Evolutionary conservation across 2,888 invertebrate species (phyloP).

Genomic region (Venusia cambrica): DNA sequence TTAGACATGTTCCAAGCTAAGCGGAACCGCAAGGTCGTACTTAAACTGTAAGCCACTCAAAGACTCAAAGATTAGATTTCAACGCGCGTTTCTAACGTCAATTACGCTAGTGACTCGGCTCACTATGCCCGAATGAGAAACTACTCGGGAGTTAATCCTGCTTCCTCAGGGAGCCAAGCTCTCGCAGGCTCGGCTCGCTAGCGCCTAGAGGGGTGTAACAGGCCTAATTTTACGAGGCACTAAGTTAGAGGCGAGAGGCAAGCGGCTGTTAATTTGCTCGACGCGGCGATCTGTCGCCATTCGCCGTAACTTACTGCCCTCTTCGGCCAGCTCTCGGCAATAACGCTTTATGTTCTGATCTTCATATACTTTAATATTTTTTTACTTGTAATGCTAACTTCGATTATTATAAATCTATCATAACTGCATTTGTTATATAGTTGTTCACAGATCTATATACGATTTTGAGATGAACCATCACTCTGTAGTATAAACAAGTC

Average conservation of each 20-base stretch:
- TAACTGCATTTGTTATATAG: constrained; percentile 41
- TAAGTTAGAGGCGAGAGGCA: constrained; percentile 74
- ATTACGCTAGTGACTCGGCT: constrained; percentile 12
- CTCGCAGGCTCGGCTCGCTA: constrained; percentile 39
- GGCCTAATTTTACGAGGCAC: constrained; percentile 78
- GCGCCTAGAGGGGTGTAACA: constrained; percentile 64
- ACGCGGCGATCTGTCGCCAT: constrained; percentile 71
- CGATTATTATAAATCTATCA: constrained; percentile 38
- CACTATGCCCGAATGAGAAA: constrained; percentile 55
- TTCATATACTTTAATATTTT: constrained; percentile 52
- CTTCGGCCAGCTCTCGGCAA: constrained; percentile 31
- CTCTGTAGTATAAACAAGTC: constrained; percentile 50
- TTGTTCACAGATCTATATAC: constrained; percentile 41
- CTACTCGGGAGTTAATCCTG: constrained; percentile 48
- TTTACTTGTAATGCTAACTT: constrained; percentile 35
- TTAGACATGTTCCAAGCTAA: no score
- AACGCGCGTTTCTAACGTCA: constrained; percentile 11
- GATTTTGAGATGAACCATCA: constrained; percentile 46
- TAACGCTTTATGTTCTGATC: constrained; percentile 50
- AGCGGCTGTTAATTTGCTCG: constrained; percentile 76
- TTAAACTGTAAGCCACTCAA: no score
- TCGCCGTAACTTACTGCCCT: constrained; percentile 70
- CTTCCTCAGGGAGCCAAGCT: constrained; percentile 45
- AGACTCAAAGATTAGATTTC: constrained; percentile 21
- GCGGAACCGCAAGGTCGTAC: no score